Conservation (phyloP, 2,888 invertebrate genomes). For the Palloptera scutellata region DNA sequence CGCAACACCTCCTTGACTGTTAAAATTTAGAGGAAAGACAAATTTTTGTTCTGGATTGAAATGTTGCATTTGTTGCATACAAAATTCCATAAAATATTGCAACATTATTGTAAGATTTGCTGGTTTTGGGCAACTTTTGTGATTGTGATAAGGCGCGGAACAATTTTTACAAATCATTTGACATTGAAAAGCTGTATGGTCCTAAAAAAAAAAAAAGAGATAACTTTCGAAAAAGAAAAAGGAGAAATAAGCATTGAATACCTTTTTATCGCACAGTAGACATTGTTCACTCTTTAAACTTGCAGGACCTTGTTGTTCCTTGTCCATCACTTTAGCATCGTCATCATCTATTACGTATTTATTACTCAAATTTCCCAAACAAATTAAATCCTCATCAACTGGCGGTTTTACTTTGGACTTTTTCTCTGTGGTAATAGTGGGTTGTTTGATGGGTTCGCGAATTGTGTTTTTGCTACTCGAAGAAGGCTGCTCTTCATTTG, state of each 20-base stretch:
- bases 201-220: slow-evolving; percentile 42
- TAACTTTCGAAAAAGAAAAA: slow-evolving; percentile 24
- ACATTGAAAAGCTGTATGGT: slow-evolving; percentile 56
- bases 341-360: slow-evolving; percentile 52
- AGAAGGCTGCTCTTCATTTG: slow-evolving; percentile 16
- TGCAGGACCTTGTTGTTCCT: slow-evolving; percentile 42
- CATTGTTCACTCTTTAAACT: slow-evolving; percentile 41
- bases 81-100: slow-evolving; percentile 60
- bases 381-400: slow-evolving; percentile 58
- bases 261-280: slow-evolving; percentile 56
- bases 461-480: neutral
- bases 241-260: slow-evolving; percentile 33
- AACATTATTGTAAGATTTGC: slow-evolving; percentile 55
- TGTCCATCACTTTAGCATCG: slow-evolving; percentile 26
- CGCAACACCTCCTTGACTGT: neutral
- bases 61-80: slow-evolving; percentile 51
- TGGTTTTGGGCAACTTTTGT: slow-evolving; percentile 54
- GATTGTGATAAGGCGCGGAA: slow-evolving; percentile 50
- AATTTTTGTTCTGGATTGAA: slow-evolving; percentile 47
- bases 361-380: slow-evolving; percentile 50
- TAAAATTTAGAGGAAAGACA: slow-evolving; percentile 29
- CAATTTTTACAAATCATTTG: slow-evolving; percentile 60
- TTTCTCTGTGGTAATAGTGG: neutral
- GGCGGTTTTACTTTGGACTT: slow-evolving; percentile 10
- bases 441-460: neutral